Evolutionary conservation across 2,113 vertebrate species (phyloP).

Genomic region (Oryzias javanicus): DNA sequence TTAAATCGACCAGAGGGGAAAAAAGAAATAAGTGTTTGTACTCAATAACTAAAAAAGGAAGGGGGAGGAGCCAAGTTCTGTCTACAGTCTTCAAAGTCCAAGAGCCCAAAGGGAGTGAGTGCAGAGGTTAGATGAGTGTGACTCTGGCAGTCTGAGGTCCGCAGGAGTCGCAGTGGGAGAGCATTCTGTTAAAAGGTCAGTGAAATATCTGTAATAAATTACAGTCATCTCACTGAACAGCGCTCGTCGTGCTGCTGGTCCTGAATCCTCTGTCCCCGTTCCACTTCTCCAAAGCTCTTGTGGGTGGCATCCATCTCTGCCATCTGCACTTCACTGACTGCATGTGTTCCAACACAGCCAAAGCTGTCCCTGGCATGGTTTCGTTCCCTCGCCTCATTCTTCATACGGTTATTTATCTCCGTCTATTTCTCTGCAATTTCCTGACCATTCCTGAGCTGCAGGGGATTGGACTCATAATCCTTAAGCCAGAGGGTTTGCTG

Average conservation of each 20-base stretch:
- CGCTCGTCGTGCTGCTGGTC: background rate
- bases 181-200: conserved; percentile 60
- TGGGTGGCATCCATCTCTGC: conserved; percentile 63
- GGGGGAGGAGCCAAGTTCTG: conserved; percentile 7
- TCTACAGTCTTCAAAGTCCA: conserved; percentile 21
- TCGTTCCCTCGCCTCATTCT: conserved; percentile 35
- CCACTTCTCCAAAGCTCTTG: conserved; percentile 52
- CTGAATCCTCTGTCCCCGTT: conserved; percentile 7
- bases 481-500: conserved; percentile 41
- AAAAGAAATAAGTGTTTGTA: conserved; percentile 10
- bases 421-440: conserved; percentile 59
- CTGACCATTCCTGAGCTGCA: conserved; percentile 40
- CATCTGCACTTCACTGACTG: conserved; percentile 45
- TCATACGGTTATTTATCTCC: conserved; percentile 58
- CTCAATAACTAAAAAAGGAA: conserved; percentile 11
- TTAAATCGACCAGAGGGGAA: background rate
- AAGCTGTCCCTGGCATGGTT: conserved; percentile 42
- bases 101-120: conserved; percentile 14
- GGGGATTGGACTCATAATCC: conserved; percentile 59
- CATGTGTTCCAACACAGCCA: conserved; percentile 46
- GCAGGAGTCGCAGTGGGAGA: conserved; percentile 46
- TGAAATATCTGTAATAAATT: conserved; percentile 52
- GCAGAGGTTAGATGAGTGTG: conserved; percentile 21
- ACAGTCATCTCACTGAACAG: conserved; percentile 31
- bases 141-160: conserved; percentile 39